Base-by-base conservation (phyloP, 2,797 vertebrate species). In the Enteromius afrohamiltoni region DNA sequence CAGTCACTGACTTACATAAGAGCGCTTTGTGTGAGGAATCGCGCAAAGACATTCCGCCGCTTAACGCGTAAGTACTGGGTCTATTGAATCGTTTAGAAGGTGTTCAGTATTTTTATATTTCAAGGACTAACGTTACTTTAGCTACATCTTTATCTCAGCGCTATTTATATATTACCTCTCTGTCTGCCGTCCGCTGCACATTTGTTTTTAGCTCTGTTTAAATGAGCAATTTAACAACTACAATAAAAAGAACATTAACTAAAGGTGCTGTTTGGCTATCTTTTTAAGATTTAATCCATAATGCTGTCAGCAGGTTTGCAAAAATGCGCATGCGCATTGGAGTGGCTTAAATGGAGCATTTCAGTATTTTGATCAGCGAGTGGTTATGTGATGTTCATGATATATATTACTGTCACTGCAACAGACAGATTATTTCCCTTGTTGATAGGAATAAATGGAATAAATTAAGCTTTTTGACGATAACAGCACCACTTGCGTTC, bases 1-100 rank as follows among this genome's bases (percentile, higher is more conserved):
- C 73, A 81, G 89, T 79, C 68, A 42, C 77, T 86, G 83, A 53
- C 88, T 95, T 94, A 92, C 90, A 91, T 94, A 94, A 94, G 92
- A 19, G 86, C 68, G 90, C 88, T 89, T 87, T 83, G 90, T 87
- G 88, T 78, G 60, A 85, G 82, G 87, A 86, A 84, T 85, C 84
- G 82, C 80, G 17, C 37, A n/a, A n/a, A 70, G n/a, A 76, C 40
- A 69, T 51, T 45, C 14, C n/a, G 34, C 23, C n/a, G 77, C 37
- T 21, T 34, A 40, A 87, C 60, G 83, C 86, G 53, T 89, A 93
- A 92, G 68, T 67, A 67, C 23, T 13, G 9, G 3, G 17, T 14
- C 16, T n/a, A 37, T 45, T 47, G 1, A 49, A 14, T 68, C 1
- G 31, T 42, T 17, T 37, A n/a, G n/a, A 23, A 26, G 19, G 9